A percentile compares a stretch with the other conserved stretches of the same genome.
phyloP scores from a whole-genome alignment of 2,113 vertebrate genomes.

The Benthochromis sp. region DNA sequence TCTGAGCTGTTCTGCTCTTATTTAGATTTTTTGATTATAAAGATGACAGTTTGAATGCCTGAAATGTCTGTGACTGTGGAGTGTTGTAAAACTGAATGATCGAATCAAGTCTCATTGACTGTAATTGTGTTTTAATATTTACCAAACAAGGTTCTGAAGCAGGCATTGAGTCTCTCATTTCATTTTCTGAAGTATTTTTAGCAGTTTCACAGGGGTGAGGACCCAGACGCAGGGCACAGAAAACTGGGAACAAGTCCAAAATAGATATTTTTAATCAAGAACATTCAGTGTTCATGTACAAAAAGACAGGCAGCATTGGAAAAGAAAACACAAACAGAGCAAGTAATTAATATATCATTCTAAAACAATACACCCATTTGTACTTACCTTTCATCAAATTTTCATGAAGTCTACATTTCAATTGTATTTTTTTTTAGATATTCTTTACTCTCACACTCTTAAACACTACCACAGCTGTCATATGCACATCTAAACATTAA shows the following conservation, averaged over 20 bases:
- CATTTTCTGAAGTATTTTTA: not conserved
- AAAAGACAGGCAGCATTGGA: not conserved
- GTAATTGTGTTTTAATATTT: not conserved
- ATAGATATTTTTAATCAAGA: not conserved
- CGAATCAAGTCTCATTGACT: not conserved
- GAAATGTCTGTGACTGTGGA: not conserved
- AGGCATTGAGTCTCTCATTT: not conserved
- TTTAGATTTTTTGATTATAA: not conserved
- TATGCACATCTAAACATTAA: not conserved
- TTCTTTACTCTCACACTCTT: not conserved
- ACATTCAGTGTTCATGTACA: not conserved
- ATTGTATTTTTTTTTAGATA: rapidly evolving
- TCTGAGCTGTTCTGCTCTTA: not conserved
- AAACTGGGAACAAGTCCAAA: not conserved
- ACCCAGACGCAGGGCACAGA: not conserved
- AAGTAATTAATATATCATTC: not conserved
- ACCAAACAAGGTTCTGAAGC: not conserved
- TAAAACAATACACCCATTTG: not conserved
- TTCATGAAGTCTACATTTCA: not conserved
- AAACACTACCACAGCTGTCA: not conserved
- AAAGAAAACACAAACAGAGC: not conserved
- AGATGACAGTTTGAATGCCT: not conserved
- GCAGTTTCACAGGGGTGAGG: not conserved
- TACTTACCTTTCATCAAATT: not conserved
- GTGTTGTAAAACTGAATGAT: not conserved